Percentiles rank a stretch among this genome's conserved stretches.
phyloP scores from a whole-genome alignment of 1,140 invertebrate species.

The Gonioctena quinquepunctata region DNA sequence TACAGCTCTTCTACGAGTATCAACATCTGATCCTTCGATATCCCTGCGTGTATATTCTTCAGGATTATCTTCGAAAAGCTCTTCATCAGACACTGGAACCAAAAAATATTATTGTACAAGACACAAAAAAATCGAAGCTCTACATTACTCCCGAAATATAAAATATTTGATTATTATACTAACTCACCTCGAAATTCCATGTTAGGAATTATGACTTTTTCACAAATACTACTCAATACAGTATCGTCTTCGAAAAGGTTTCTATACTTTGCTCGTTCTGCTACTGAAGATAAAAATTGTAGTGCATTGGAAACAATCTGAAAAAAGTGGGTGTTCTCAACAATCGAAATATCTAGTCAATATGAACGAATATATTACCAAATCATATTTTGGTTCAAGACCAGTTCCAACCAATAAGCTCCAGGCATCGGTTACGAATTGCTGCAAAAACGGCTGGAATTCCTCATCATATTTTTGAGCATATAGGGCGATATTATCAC shows the following conservation, averaged over 20 bases:
- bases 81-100: constrained; percentile 84
- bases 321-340: too few species aligned
- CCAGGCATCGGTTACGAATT: constrained; percentile 94
- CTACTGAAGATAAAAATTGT: constrained; percentile 92
- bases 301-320: constrained; percentile 94
- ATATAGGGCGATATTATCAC: constrained; percentile 93
- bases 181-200: constrained; percentile 88
- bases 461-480: constrained; percentile 98
- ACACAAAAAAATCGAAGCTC: neutral
- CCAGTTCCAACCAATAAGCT: constrained; percentile 83
- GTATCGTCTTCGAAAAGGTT: constrained; percentile 85
- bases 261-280: constrained; percentile 86
- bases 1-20: constrained; percentile 91
- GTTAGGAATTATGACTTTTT: constrained; percentile 97
- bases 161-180: neutral
- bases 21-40: constrained; percentile 98
- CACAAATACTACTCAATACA: constrained; percentile 89
- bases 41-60: constrained; percentile 97
- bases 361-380: too few species aligned
- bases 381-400: constrained; percentile 87
- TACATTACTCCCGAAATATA: too few species aligned
- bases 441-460: constrained; percentile 83
- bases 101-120: neutral
- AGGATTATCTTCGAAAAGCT: constrained; percentile 96
- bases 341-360: too few species aligned